Evolutionary conservation across 2,888 invertebrate genomes (phyloP).

Genomic region (Odontocolon sp.): DNA sequence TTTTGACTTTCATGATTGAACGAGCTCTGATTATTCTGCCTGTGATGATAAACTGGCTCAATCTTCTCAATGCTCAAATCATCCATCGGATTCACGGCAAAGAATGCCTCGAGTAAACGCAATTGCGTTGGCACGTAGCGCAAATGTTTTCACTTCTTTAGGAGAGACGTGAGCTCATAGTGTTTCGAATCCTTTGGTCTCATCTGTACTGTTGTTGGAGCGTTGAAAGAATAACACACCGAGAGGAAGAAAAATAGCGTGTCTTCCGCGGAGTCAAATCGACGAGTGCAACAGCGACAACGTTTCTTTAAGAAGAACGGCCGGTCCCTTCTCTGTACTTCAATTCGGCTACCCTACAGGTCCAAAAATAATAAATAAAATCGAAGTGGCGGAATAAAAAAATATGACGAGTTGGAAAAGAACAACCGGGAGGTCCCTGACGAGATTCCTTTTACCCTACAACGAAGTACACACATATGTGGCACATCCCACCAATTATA

Average conservation of each 20-base stretch:
- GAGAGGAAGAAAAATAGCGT: constrained; percentile 49
- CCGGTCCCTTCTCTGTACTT: constrained; percentile 7
- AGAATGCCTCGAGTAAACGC: constrained; percentile 54
- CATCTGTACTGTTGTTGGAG: constrained; percentile 30
- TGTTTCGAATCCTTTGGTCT: constrained; percentile 22
- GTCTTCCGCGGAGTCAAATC: constrained; percentile 20
- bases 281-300: constrained; percentile 24
- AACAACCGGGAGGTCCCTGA: background rate
- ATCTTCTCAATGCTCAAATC: background rate
- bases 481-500: too few relatives aligned
- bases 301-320: constrained; percentile 14
- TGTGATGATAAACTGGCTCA: constrained; percentile 19
- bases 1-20: constrained; percentile 12
- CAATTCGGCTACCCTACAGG: background rate
- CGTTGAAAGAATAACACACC: constrained; percentile 47
- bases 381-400: constrained; percentile 21
- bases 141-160: constrained; percentile 57
- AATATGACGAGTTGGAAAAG: constrained; percentile 8
- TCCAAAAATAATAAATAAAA: constrained; percentile 48
- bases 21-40: constrained; percentile 1
- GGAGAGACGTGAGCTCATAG: constrained; percentile 15
- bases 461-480: too few relatives aligned
- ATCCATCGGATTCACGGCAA: constrained; percentile 9
- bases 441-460: background rate
- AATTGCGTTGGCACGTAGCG: constrained; percentile 32